Evolutionary conservation across 92 coral and sea anemone genomes (phyloP), one percentile per base, ranked within the genome.

Genomic region (Zoanthus solanderi): DNA sequence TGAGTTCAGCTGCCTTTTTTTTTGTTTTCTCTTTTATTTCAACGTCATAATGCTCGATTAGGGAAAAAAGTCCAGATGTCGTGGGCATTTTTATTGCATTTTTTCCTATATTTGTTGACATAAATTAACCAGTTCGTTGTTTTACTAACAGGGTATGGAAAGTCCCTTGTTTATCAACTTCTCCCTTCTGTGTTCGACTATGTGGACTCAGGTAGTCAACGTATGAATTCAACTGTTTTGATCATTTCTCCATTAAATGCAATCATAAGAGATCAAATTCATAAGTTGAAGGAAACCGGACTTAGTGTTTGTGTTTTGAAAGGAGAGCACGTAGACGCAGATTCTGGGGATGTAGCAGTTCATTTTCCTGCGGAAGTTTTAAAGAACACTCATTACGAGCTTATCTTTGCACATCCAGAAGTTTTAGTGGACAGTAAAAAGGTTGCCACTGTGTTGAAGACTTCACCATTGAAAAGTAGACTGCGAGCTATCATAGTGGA

Each of bases 221-320:
- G 75, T 7, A 53, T 57, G 14, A 65, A 76, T 45, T 76, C 85
- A 9, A 77, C 78, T 84, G 85, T 84, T 9, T 28, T 89, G 28
- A 88, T 89, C 11, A 50, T 77, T 32, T 89, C 92, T 29, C 88
- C 79, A 8, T 78, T 89, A 6, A 84, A 83, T 76, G 92, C 88
- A 6, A 30, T 83, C 46, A 89, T 89, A n/a, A 73, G 84, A 48
- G 91, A 83, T 83, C 88, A 89, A 67, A 77, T 89, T 72, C 7
- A 23, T 15, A 74, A 88, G 81, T 23, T 83, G 46, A 46, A 63
- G 71, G 91, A 88, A 34, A 23, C 57, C 37, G 91, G 88, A 14
- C 79, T 83, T 74, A 88, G 73, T n/a, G 87, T 32, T 46, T 88
- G 87, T 88, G 47, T 88, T 80, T 76, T 88, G 34, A 88, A 88